Evolutionary conservation across 2,113 vertebrate species (phyloP).

Genomic region (Ciconia stormi): DNA sequence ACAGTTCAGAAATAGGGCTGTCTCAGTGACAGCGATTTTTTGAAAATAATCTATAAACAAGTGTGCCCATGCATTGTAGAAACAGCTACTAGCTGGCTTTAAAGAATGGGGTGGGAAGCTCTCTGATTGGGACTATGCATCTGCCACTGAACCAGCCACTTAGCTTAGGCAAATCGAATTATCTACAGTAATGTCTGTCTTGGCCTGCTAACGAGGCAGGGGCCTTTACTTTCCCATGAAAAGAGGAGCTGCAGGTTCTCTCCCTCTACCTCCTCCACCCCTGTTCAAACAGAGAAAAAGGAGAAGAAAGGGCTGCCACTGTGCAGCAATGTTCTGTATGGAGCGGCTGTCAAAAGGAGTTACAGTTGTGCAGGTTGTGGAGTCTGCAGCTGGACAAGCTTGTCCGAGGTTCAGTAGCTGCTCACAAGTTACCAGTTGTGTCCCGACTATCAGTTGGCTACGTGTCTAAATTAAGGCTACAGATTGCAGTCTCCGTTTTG

Average conservation of each 20-base stretch:
- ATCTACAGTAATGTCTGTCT: neutral
- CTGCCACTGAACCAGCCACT: neutral
- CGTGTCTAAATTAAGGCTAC: neutral
- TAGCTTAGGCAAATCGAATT: neutral
- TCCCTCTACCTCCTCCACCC: neutral
- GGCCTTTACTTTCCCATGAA: neutral
- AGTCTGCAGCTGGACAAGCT: fast-evolving
- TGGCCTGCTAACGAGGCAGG: neutral
- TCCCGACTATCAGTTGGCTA: neutral
- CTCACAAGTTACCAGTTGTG: neutral
- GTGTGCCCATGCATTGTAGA: neutral
- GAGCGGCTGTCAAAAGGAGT: neutral
- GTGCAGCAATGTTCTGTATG: too few species aligned
- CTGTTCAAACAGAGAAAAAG: neutral
- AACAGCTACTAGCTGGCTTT: neutral
- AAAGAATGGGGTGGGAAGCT: neutral
- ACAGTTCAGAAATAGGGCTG: neutral
- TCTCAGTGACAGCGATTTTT: neutral
- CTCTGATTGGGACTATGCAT: neutral
- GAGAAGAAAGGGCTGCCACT: neutral
- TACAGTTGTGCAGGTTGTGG: neutral
- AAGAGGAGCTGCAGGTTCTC: neutral
- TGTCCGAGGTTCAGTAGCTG: neutral
- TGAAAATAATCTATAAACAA: neutral
- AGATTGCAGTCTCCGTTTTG: neutral